Base-by-base conservation (phyloP, 2,113 vertebrate genomes). In the Hystrix brachyura region DNA sequence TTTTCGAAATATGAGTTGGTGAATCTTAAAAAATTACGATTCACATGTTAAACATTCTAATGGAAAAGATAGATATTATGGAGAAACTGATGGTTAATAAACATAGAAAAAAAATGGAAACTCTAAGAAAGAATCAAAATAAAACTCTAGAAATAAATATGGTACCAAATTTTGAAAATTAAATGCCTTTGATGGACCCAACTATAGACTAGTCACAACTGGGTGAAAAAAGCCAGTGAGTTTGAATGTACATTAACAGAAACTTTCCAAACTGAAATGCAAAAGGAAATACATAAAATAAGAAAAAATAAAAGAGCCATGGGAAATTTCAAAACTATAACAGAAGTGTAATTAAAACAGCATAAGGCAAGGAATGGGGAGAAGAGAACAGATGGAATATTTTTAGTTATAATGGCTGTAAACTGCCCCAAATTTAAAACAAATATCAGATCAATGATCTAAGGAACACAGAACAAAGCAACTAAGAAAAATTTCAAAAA, bases 241-340 rank as follows among this genome's bases (percentile, higher is more conserved):
- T n/a, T 62, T 72, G 23, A 86, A 55, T 2, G 13, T 53, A 48
- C 29, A 1, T 43, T 2, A 96, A 51, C 7, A 53, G 14, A 80
- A 74, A 69, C 6, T 27, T 60, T 59, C 15, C 43, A 64, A 85
- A 84, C 17, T n/a, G 3, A 93, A 76, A 72, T 11, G 6, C 4
- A 67, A 53, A 13, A 74, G 43, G 29, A 46, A 51, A 14, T 14
- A 27, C 12, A 32, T 18, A n/a, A 32, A n/a, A 59, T n/a, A n/a
- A n/a, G n/a, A n/a, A n/a, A n/a, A 53, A 7, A 29, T 1, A 38
- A 38, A 78, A 53, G 0, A n/a, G 59, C 3, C 17, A 2, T 51
- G 29, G 7, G 19, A 78, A 55, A 60, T 55, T 62, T 72, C 7
- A 38, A 64, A 82, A 5, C 18, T 48, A 0, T 48, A 64, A 48